Base-by-base conservation (phyloP, 1,140 invertebrate species). In the Camponotus pennsylvanicus region DNA sequence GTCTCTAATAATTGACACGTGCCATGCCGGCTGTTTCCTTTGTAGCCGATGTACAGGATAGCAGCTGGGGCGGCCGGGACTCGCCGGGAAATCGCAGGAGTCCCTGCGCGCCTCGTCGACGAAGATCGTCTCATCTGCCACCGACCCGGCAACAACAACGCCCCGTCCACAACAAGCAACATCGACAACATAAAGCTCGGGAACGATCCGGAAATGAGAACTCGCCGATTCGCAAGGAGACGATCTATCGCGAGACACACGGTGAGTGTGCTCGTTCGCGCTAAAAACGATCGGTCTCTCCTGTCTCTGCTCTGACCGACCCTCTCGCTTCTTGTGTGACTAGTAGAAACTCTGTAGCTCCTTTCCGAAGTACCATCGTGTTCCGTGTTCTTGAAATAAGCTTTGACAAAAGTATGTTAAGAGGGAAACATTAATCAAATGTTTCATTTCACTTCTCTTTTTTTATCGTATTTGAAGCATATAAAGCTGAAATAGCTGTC, bases 61-160 rank as follows among this genome's bases (percentile, higher is more conserved):
- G 92, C 94, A 93, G 93, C 91, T 95, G 94, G 94, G 94, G 94
- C 93, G 94, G 93, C 89, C 93, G 94, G 94, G 90, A 91, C 92
- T 95, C 94, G 73, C 93, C 92, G 55, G 92, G 93, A 91, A 93
- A 93, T 90, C 91, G 86, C 42, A 92, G 91, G 45, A 93, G 90
- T 88, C 89, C 92, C 76, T 80, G 87, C 79, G 76, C 90, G 71
- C 57, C 73, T 15, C 80, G 90, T 66, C 91, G 92, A 82, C 89
- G 92, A 87, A 90, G 87, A 84, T 93, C 92, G 15, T 91, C 92
- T 49, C 83, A 63, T 57, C 85, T 86, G 64, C 83, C 89, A 7
- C 85, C 89, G 34, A 70, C 76, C 42, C 91, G 71, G 57, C 89
- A 83, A 21, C 84, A 82, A 69, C 85, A 52, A 52, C 79, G 73